phyloP scores from a whole-genome alignment of 2,888 invertebrate species.

The Ctena decussata region DNA sequence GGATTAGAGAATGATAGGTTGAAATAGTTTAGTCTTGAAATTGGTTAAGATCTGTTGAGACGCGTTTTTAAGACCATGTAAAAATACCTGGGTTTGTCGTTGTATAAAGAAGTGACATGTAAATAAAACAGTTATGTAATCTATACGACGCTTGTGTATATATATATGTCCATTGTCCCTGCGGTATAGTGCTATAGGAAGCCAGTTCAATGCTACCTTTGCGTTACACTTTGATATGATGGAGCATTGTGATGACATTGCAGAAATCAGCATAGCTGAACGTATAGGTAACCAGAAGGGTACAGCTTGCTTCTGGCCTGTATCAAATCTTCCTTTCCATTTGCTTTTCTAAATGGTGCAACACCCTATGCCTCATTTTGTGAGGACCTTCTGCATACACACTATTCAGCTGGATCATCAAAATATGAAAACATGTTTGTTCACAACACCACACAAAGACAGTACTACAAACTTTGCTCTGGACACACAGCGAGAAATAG shows the following conservation, averaged over 20 bases:
- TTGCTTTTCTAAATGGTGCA: slow-evolving; percentile 1
- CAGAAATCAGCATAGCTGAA: background rate
- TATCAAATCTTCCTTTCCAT: background rate
- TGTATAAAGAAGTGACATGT: no score
- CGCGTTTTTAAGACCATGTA: no score
- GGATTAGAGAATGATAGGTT: no score
- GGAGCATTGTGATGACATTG: slow-evolving; percentile 6
- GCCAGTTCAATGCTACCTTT: background rate
- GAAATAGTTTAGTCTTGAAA: no score
- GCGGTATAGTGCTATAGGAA: no score
- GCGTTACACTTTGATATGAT: slow-evolving; percentile 27
- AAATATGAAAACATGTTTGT: slow-evolving; percentile 40
- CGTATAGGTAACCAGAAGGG: background rate
- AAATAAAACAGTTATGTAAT: no score
- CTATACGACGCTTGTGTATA: no score
- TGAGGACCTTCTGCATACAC: slow-evolving; percentile 21
- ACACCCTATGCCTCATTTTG: background rate
- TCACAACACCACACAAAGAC: slow-evolving; percentile 43
- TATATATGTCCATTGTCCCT: no score
- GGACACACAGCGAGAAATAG: slow-evolving; percentile 55
- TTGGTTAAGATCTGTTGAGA: no score
- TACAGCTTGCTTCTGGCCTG: background rate
- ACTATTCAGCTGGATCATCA: slow-evolving; percentile 32
- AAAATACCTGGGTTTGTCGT: no score
- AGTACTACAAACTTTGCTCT: slow-evolving; percentile 42